These are phyloP conservation scores for Liasis olivaceus DNA, from an alignment of 2,797 vertebrate genomes.

Conservation along the genomic window DNA sequence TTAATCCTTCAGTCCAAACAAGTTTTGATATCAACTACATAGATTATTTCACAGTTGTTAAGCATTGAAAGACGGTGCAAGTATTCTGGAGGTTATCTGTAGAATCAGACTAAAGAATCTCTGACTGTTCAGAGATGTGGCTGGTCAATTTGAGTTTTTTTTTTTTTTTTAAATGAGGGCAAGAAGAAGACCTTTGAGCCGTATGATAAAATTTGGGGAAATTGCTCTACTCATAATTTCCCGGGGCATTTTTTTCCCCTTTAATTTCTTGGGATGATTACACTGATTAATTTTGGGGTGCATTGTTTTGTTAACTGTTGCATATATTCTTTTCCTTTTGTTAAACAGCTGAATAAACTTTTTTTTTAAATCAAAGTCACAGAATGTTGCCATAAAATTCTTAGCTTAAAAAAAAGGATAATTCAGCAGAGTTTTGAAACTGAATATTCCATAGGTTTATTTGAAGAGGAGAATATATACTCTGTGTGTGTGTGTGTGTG, in stretches of 20 bases:
- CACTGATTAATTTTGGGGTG: background rate
- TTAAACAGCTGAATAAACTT: too few species aligned
- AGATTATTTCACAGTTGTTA: conserved; percentile 17
- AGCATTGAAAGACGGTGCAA: background rate
- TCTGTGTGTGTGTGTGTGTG: background rate
- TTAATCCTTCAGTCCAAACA: conserved; percentile 19
- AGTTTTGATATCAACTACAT: conserved; percentile 8
- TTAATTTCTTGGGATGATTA: background rate
- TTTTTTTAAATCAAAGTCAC: background rate
- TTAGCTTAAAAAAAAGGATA: background rate
- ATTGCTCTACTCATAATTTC: background rate
- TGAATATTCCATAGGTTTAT: background rate
- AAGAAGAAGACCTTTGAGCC: background rate
- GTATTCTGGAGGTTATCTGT: too few species aligned
- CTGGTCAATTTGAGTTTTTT: background rate
- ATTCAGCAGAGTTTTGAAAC: background rate
- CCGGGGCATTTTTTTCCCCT: background rate
- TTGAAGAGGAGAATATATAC: background rate
- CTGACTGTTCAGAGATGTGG: background rate
- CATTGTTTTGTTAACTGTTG: background rate
- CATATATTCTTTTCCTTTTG: background rate
- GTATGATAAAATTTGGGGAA: background rate
- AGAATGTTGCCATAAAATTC: background rate
- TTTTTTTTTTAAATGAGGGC: background rate
- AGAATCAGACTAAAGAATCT: background rate